Percentiles rank a stretch among this genome's conserved stretches.
These are phyloP conservation scores for Plectus sambesii DNA, from an alignment of 1,140 invertebrate genomes.

Conservation along the genomic window DNA sequence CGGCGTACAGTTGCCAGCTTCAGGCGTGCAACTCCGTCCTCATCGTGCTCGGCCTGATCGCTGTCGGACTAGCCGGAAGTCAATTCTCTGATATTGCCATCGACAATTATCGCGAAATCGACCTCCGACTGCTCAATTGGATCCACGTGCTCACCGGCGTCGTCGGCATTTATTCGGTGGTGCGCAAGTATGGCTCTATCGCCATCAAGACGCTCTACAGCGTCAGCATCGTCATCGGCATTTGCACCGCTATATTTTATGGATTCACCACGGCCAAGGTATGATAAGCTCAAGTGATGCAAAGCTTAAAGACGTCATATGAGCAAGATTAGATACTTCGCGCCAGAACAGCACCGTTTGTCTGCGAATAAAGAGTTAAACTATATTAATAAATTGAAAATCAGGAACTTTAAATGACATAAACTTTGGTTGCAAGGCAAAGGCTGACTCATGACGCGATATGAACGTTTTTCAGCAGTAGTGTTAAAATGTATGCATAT, in stretches of 20 bases:
- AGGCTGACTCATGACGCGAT: no score
- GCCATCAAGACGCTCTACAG: slow-evolving; percentile 37
- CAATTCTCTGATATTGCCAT: slow-evolving; percentile 36
- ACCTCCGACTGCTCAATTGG: slow-evolving; percentile 32
- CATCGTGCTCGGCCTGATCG: slow-evolving; percentile 32
- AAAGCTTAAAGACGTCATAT: no score
- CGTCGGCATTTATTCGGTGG: slow-evolving; percentile 37
- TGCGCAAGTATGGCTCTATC: slow-evolving; percentile 36
- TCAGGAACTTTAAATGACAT: no score
- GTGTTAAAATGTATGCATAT: no score
- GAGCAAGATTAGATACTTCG: no score
- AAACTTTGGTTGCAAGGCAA: no score
- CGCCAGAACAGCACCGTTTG: no score
- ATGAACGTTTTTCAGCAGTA: no score
- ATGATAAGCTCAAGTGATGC: not conserved
- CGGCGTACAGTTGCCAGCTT: no score
- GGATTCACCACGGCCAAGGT: slow-evolving; percentile 42
- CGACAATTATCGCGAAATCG: slow-evolving; percentile 43
- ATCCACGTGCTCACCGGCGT: slow-evolving; percentile 30
- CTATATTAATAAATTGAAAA: no score
- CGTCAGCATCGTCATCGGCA: slow-evolving; percentile 29
- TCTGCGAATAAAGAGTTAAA: no score
- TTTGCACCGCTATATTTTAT: slow-evolving; percentile 37
- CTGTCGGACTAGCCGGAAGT: slow-evolving; percentile 35
- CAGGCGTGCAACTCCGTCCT: slow-evolving; percentile 38